Evolutionary conservation across 2,888 invertebrate genomes (phyloP), one percentile per base, ranked within the genome.

Genomic region (Sympetrum striolatum): DNA sequence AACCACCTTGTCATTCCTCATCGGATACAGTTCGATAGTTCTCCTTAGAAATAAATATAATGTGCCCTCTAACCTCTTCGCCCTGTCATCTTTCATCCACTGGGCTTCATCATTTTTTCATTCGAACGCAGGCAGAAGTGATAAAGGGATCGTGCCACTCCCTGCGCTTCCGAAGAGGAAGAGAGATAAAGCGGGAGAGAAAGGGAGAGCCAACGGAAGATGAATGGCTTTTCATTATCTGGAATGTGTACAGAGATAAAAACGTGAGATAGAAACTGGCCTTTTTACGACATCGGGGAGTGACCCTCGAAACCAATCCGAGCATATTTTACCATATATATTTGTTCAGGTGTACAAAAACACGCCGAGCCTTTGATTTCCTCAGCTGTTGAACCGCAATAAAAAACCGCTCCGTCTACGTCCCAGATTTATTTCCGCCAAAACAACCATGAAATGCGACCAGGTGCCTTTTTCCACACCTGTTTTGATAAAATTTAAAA

Each of bases 211-310:
- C 53, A 5, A 37, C 5, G 60, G 60, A 86, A 86, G 86, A 86
- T 86, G 86, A 86, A 86, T 86, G 86, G 86, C 86, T 86, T 86
- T 86, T 86, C 86, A 86, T 86, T 86, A 60, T 86, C 86, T 60
- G 58, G 86, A 86, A 86, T 86, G 60, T 86, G 58, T 86, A 58
- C 86, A 60, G 60, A 60, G 86, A 86, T 86, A 86, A 86, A 86
- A 73, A 73, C 73, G 73, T 25, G 73, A 73, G 73, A 73, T n/a
- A 73, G n/a, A 73, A 53, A 31, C 73, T 25, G 73, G n/a, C 73
- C 73, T 73, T 31, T 73, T 73, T 73, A 73, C 73, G 73, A 31
- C 73, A 73, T n/a, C 73, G 73, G 73, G 4, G 25, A 73, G n/a
- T 73, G 73, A 73, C 73, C 31, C 73, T 73, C 73, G 73, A 73